These are phyloP conservation scores for Agriotes lineatus DNA, from an alignment of 2,888 invertebrate genomes.

Conservation along the genomic window DNA sequence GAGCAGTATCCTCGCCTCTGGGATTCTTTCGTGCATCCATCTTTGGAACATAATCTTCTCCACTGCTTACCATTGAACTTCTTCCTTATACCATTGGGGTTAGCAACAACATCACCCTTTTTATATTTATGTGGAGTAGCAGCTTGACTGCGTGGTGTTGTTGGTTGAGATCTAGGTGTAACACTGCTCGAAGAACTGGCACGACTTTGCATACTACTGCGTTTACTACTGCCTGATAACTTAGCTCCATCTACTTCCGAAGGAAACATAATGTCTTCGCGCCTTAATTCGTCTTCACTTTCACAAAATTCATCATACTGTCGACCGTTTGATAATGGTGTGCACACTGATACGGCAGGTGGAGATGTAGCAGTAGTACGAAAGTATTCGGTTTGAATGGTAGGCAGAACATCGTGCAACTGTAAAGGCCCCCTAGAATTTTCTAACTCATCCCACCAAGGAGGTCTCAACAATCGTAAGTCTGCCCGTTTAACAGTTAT, in stretches of 20 bases:
- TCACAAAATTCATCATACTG: conserved; percentile 85
- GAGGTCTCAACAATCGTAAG: conserved; percentile 89
- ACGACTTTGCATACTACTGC: conserved; percentile 91
- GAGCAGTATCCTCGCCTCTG: conserved; percentile 98
- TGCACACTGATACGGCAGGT: conserved; percentile 67
- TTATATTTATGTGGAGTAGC: conserved; percentile 96
- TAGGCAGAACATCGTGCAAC: conserved; percentile 46
- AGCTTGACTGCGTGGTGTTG: conserved; percentile 88
- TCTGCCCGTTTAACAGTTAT: conserved; percentile 90
- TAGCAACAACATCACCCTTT: conserved; percentile 96
- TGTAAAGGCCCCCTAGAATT: conserved; percentile 63
- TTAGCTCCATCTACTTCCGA: conserved; percentile 80
- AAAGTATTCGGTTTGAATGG: conserved; percentile 65
- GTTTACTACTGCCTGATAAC: conserved; percentile 85
- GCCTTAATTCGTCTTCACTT: conserved; percentile 89
- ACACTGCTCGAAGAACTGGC: conserved; percentile 93
- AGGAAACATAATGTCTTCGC: conserved; percentile 88
- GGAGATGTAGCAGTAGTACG: conserved; percentile 73
- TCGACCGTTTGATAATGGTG: conserved; percentile 74
- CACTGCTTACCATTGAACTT: conserved; percentile 99
- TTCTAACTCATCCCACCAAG: conserved; percentile 96
- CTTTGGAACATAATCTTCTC: conserved; percentile 96
- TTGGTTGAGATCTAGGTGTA: conserved; percentile 91
- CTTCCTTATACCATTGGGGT: conserved; percentile 95
- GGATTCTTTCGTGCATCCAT: conserved; percentile 96